phyloP scores from a whole-genome alignment of 1,140 invertebrate species.

The Pararge aegeria region DNA sequence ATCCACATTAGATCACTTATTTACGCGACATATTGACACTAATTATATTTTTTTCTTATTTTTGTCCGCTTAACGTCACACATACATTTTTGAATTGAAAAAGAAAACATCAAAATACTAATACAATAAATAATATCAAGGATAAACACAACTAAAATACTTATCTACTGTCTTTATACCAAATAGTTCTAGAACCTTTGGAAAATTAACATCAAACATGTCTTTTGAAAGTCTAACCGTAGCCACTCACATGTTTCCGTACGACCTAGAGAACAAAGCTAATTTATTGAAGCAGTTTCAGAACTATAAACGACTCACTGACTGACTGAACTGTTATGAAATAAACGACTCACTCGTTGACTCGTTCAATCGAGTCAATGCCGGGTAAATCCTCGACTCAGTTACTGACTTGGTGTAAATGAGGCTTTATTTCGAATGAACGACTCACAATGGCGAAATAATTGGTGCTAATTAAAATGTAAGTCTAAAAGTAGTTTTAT shows the following conservation, averaged over 20 bases:
- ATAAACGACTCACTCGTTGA: too few species aligned
- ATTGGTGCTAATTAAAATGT: too few species aligned
- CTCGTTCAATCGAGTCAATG: too few species aligned
- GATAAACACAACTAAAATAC: slow-evolving; percentile 19
- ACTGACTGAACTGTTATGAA: too few species aligned
- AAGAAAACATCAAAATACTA: slow-evolving; percentile 3
- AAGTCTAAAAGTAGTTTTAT: too few species aligned
- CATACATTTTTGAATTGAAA: not conserved
- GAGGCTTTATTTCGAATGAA: too few species aligned
- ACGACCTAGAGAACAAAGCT: not conserved
- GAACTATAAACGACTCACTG: too few species aligned
- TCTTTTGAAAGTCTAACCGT: not conserved
- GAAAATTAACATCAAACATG: slow-evolving; percentile 4
- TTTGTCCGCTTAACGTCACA: not conserved
- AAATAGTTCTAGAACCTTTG: slow-evolving; percentile 15
- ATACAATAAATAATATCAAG: slow-evolving; percentile 21
- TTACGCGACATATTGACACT: not conserved
- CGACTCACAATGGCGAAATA: too few species aligned
- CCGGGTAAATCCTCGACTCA: too few species aligned
- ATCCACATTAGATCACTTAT: not conserved
- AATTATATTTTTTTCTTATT: not conserved
- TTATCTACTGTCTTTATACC: slow-evolving; percentile 23
- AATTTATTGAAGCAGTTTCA: too few species aligned
- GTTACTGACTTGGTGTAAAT: too few species aligned
- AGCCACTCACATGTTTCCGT: not conserved